phyloP scores from a whole-genome alignment of 2,888 invertebrate species.

The Phyllotreta cruciferae region DNA sequence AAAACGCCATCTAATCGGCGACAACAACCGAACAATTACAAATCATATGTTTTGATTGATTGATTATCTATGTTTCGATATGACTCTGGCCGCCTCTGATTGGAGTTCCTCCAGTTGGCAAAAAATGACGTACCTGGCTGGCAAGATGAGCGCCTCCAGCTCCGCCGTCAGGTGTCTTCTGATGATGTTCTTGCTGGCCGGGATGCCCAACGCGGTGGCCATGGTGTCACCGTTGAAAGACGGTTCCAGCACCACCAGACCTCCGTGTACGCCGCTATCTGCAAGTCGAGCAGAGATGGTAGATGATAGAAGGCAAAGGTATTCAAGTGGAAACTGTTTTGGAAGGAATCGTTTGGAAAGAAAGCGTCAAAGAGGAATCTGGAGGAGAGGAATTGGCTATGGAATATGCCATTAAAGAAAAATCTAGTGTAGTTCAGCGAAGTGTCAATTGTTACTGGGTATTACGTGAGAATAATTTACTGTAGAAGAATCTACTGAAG shows the following conservation, averaged over 20 bases:
- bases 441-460: too few relatives aligned
- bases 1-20: too few relatives aligned
- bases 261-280: constrained; percentile 96
- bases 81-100: constrained; percentile 76
- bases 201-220: constrained; percentile 91
- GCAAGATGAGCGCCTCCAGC: constrained; percentile 87
- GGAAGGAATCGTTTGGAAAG: too few relatives aligned
- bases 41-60: constrained; percentile 15
- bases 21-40: constrained; percentile 6
- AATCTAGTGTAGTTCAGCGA: too few relatives aligned
- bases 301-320: too few relatives aligned
- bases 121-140: constrained; percentile 91
- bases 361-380: too few relatives aligned
- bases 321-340: too few relatives aligned
- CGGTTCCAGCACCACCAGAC: constrained; percentile 90
- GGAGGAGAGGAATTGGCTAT: too few relatives aligned
- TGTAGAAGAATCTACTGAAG: too few relatives aligned
- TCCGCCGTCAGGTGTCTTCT: constrained; percentile 90
- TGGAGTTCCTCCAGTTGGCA: constrained; percentile 86
- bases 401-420: too few relatives aligned
- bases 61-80: constrained; percentile 66
- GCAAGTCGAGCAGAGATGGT: constrained; percentile 39
- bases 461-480: too few relatives aligned
- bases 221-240: constrained; percentile 94
- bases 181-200: constrained; percentile 91